Conservation (phyloP, 2,113 vertebrate genomes). For the Centropus unirufus region DNA sequence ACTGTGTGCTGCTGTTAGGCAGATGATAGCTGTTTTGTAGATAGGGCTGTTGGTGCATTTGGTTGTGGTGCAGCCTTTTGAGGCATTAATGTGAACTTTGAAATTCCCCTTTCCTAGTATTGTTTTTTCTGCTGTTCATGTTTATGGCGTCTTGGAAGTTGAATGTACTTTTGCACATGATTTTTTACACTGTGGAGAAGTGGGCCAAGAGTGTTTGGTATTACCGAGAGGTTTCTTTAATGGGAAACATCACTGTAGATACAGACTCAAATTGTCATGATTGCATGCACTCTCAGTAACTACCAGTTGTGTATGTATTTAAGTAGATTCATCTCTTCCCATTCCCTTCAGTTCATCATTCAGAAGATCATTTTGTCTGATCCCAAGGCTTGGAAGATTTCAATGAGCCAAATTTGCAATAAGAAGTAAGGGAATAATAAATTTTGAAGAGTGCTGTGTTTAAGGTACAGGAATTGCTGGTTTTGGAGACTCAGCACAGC, state of each 20-base stretch:
- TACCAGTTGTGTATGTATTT: not conserved
- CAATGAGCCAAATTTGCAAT: not conserved
- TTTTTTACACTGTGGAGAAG: constrained; percentile 12
- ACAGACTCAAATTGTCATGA: constrained; percentile 3
- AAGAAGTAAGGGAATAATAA: not conserved
- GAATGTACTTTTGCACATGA: constrained; percentile 1
- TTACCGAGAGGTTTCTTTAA: constrained; percentile 35
- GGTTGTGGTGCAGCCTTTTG: not conserved
- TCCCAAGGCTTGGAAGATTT: not conserved
- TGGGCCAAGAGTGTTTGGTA: constrained; percentile 38
- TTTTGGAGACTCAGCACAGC: not conserved
- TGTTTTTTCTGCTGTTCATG: not conserved
- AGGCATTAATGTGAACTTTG: not conserved
- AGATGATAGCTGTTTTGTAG: not conserved
- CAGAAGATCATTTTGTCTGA: not conserved
- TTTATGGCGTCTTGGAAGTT: constrained; percentile 20
- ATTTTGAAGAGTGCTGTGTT: not conserved
- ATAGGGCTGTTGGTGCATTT: not conserved
- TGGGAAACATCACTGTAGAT: constrained; percentile 38
- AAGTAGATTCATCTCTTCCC: constrained; percentile 13
- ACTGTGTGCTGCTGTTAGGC: not conserved
- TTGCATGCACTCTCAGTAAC: not conserved
- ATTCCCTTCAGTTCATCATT: not conserved
- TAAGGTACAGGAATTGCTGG: not conserved
- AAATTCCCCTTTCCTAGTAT: not conserved